Conservation (phyloP, 2,113 vertebrate genomes). For the Ictalurus punctatus region DNA sequence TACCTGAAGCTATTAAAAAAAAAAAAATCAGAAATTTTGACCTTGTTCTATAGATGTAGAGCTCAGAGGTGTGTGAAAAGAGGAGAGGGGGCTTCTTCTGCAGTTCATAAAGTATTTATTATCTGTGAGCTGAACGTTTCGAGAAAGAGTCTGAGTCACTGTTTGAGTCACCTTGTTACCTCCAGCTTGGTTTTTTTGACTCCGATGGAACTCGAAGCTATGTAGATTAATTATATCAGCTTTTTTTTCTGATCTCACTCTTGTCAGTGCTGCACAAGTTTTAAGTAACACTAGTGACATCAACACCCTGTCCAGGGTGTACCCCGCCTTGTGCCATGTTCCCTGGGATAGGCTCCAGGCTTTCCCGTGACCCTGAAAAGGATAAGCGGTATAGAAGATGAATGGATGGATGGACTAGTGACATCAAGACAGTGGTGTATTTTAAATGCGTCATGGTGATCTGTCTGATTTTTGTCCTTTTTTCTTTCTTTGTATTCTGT, state of each 20-base stretch:
- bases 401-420: background rate
- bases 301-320: too few relatives aligned
- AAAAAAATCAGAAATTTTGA: background rate
- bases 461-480: background rate
- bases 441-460: background rate
- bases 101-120: slow-evolving; percentile 8
- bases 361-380: too few relatives aligned
- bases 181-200: background rate
- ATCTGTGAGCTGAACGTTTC: background rate
- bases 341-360: too few relatives aligned
- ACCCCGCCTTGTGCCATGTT: too few relatives aligned
- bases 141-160: background rate
- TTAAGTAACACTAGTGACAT: background rate
- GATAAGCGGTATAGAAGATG: too few relatives aligned
- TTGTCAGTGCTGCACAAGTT: background rate
- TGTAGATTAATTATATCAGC: background rate
- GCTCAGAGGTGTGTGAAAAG: background rate
- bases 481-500: background rate
- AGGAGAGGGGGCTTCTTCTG: background rate
- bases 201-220: background rate
- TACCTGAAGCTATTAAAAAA: slow-evolving; percentile 14
- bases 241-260: background rate
- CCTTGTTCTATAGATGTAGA: background rate
- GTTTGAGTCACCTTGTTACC: background rate
- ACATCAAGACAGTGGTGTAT: background rate